phyloP scores from a whole-genome alignment of 2,888 invertebrate species.

The Dyspetes luteomarginatus region DNA sequence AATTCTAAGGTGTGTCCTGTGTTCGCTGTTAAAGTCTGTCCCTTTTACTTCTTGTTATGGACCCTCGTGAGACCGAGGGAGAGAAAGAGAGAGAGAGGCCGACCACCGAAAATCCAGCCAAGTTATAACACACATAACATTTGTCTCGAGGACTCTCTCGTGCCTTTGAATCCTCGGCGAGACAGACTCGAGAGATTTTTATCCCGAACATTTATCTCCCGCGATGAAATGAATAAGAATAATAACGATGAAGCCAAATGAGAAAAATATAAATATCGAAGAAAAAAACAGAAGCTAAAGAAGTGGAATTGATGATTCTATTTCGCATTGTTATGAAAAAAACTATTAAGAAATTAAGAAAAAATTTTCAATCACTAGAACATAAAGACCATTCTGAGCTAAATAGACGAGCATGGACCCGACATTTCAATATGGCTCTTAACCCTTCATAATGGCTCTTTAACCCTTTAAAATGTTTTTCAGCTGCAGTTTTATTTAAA shows the following conservation, averaged over 20 bases:
- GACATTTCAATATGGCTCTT: too few relatives aligned
- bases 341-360: too few relatives aligned
- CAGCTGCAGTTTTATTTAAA: too few relatives aligned
- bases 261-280: neutral
- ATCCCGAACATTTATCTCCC: slow-evolving; percentile 42
- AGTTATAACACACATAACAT: slow-evolving; percentile 43
- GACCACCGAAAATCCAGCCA: slow-evolving; percentile 31
- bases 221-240: slow-evolving; percentile 46
- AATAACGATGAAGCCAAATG: slow-evolving; percentile 23
- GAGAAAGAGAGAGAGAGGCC: neutral
- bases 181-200: slow-evolving; percentile 48
- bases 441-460: too few relatives aligned
- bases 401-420: too few relatives aligned
- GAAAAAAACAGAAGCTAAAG: slow-evolving; percentile 31
- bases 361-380: too few relatives aligned
- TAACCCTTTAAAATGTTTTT: too few relatives aligned
- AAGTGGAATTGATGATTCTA: slow-evolving; percentile 17
- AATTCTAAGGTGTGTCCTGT: slow-evolving; percentile 61
- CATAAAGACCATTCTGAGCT: too few relatives aligned
- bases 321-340: neutral
- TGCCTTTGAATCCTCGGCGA: slow-evolving; percentile 50
- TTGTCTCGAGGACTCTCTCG: slow-evolving; percentile 14
- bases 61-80: neutral
- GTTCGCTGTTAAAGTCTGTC: neutral
- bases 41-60: neutral